Conservation (phyloP, 1,140 invertebrate genomes). For the Globodera rostochiensis region DNA sequence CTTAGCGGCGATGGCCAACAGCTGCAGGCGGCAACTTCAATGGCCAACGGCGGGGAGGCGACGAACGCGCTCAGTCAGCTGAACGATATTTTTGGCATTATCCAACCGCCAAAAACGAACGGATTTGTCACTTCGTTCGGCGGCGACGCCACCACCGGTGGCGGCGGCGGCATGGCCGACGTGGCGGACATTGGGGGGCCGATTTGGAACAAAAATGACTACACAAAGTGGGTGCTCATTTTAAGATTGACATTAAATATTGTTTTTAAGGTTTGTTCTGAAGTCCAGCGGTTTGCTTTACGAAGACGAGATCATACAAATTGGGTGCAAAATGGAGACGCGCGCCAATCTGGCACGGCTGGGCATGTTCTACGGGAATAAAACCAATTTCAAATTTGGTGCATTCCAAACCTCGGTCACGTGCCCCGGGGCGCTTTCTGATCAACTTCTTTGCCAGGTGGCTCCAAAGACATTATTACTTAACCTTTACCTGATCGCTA, state of each 20-base stretch:
- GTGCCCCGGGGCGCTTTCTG: constrained; percentile 76
- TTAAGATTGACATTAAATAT: background rate
- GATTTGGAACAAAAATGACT: constrained; percentile 38
- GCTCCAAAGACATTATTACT: background rate
- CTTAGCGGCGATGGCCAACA: constrained; percentile 17
- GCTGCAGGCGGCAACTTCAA: background rate
- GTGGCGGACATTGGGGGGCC: constrained; percentile 8
- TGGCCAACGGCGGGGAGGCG: background rate
- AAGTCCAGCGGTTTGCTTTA: constrained; percentile 97
- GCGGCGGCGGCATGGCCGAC: background rate
- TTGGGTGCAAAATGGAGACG: constrained; percentile 92
- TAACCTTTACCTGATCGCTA: too few species aligned
- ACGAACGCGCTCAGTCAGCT: constrained; percentile 13
- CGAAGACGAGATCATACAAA: constrained; percentile 96
- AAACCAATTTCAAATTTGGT: constrained; percentile 81
- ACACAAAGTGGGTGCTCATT: constrained; percentile 33
- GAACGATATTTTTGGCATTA: constrained; percentile 24
- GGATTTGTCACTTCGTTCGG: background rate
- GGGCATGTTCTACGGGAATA: constrained; percentile 96
- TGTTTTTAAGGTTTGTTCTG: constrained; percentile 79
- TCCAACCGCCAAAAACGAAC: constrained; percentile 18
- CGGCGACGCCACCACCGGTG: background rate
- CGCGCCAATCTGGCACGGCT: constrained; percentile 90
- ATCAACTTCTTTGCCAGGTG: constrained; percentile 63
- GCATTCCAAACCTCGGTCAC: constrained; percentile 75